phyloP scores from a whole-genome alignment of 1,140 invertebrate genomes.

The Neelides sp. region DNA sequence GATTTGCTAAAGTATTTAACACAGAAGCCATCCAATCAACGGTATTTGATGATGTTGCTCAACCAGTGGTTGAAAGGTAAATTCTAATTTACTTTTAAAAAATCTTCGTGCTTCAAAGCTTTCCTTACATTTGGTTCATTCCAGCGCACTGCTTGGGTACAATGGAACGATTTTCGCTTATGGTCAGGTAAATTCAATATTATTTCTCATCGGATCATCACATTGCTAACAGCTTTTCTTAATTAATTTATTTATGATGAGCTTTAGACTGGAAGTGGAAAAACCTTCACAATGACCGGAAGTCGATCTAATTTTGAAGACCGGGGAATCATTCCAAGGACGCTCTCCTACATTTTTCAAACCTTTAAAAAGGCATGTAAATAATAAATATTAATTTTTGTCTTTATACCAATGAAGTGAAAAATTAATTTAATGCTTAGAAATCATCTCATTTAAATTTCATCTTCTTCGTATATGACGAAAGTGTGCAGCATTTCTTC shows the following conservation, averaged over 20 bases:
- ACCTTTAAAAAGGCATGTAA: constrained; percentile 40
- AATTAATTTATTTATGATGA: constrained; percentile 1
- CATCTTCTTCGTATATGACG: too few relatives aligned
- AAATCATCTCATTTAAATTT: too few relatives aligned
- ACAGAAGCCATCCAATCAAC: constrained; percentile 34
- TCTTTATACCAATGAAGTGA: too few relatives aligned
- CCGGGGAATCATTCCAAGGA: constrained; percentile 47
- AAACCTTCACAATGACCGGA: constrained; percentile 56
- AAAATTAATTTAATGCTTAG: too few relatives aligned
- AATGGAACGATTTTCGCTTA: constrained; percentile 80
- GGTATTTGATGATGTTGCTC: constrained; percentile 39
- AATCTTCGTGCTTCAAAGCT: constrained; percentile 1
- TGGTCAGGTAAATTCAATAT: constrained; percentile 42
- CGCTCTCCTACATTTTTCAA: constrained; percentile 45
- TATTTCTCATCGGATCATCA: background rate
- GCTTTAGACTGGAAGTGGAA: constrained; percentile 46
- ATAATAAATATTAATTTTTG: too few relatives aligned
- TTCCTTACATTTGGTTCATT: background rate
- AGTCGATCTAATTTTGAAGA: constrained; percentile 37
- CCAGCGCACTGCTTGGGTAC: constrained; percentile 54
- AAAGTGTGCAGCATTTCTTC: too few relatives aligned
- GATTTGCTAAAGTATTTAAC: constrained; percentile 40
- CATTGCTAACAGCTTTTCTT: background rate
- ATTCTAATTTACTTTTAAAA: constrained; percentile 8
- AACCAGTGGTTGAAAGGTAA: constrained; percentile 41